These are phyloP conservation scores for Camponotus pennsylvanicus DNA, from an alignment of 1,140 invertebrate genomes.

Conservation along the genomic window DNA sequence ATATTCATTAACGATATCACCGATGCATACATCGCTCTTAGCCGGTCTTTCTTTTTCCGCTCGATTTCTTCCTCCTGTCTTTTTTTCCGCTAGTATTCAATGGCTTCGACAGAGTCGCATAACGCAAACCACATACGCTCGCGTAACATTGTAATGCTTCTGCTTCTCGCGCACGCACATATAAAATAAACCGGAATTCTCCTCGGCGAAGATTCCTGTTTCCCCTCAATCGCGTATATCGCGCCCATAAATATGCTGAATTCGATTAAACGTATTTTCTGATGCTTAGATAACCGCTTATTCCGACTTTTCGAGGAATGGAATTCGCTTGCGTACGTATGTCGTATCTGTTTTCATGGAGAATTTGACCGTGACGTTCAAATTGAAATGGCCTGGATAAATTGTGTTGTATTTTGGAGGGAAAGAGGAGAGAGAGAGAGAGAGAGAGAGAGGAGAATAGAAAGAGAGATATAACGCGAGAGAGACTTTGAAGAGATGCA, in stretches of 20 bases:
- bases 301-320: conserved; percentile 13
- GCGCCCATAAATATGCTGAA: conserved; percentile 32
- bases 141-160: conserved; percentile 10
- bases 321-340: conserved; percentile 43
- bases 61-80: conserved; percentile 30
- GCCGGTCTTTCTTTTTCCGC: conserved; percentile 21
- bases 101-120: neutral
- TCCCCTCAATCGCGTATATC: neutral
- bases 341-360: neutral
- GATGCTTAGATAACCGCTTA: conserved; percentile 7
- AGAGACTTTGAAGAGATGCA: neutral
- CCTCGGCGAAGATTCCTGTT: conserved; percentile 12
- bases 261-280: neutral
- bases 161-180: too few species aligned
- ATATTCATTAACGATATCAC: conserved; percentile 49
- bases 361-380: neutral
- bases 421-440: too few species aligned
- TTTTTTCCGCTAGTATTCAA: neutral
- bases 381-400: conserved; percentile 9
- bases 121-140: conserved; percentile 7
- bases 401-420: neutral
- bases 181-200: conserved; percentile 11
- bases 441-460: too few species aligned
- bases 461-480: neutral
- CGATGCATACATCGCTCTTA: conserved; percentile 37